phyloP scores from a whole-genome alignment of 2,888 invertebrate genomes.

The Operophtera brumata region DNA sequence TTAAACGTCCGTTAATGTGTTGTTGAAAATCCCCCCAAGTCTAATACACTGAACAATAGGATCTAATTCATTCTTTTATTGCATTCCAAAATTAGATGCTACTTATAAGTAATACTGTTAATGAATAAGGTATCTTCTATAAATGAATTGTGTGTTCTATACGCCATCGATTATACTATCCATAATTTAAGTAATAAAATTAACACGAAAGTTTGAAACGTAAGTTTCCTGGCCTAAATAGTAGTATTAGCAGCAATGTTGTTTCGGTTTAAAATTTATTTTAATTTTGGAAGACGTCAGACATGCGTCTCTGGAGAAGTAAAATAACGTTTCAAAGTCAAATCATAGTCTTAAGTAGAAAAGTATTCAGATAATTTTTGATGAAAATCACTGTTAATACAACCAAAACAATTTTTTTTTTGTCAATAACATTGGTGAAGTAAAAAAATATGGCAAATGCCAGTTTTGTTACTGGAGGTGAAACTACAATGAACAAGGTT shows the following conservation, averaged over 20 bases:
- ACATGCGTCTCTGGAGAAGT: too few relatives aligned
- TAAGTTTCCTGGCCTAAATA: conserved; percentile 21
- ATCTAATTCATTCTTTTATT: not conserved
- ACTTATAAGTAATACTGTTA: not conserved
- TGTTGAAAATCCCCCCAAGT: too few relatives aligned
- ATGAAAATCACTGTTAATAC: too few relatives aligned
- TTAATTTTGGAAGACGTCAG: not conserved
- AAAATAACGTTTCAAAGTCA: too few relatives aligned
- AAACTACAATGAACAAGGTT: too few relatives aligned
- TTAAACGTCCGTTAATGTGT: too few relatives aligned
- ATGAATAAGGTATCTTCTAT: not conserved
- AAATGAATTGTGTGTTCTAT: conserved; percentile 5
- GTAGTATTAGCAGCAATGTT: not conserved
- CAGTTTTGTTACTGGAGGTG: too few relatives aligned
- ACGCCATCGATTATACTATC: conserved; percentile 7
- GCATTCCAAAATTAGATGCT: conserved; percentile 6
- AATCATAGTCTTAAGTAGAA: too few relatives aligned
- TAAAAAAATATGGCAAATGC: too few relatives aligned
- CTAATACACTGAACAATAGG: not conserved
- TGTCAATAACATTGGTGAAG: too few relatives aligned
- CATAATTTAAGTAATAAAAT: conserved; percentile 6
- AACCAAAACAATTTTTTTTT: too few relatives aligned
- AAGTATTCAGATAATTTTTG: too few relatives aligned
- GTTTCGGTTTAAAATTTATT: not conserved
- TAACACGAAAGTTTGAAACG: conserved; percentile 1